Evolutionary conservation across 2,797 vertebrate genomes (phyloP).

Genomic region (Tiaroga cobitis): DNA sequence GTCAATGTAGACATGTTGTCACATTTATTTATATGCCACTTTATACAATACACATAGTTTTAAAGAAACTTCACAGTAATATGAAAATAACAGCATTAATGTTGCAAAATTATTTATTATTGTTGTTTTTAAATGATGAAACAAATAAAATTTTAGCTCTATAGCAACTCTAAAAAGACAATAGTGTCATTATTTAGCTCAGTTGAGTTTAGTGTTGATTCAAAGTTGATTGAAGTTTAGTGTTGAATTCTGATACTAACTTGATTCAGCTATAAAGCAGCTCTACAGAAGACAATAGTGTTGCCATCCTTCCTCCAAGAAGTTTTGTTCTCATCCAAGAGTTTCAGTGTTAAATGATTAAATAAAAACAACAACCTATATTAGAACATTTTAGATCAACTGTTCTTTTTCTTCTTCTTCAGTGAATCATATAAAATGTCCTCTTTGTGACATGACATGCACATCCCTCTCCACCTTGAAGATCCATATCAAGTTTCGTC

Average conservation of each 20-base stretch:
- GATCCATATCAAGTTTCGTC: constrained; percentile 78
- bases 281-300: neutral
- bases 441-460: constrained; percentile 76
- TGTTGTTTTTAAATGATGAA: neutral
- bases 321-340: neutral
- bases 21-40: neutral
- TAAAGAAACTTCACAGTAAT: neutral
- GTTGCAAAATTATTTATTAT: neutral
- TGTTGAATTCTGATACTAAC: neutral
- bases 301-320: neutral
- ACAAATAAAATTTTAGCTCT: neutral
- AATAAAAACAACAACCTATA: no score
- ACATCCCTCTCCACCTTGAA: constrained; percentile 79
- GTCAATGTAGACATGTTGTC: neutral
- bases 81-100: neutral
- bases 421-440: constrained; percentile 77
- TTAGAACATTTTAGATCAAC: neutral
- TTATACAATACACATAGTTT: neutral
- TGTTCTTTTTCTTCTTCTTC: neutral
- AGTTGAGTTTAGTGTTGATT: neutral
- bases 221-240: neutral
- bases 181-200: neutral
- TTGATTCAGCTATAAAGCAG: neutral
- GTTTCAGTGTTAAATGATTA: no score
- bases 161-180: neutral